A percentile compares a stretch with the other conserved stretches of the same genome.
Conservation (phyloP, 2,113 vertebrate genomes). For the Semnornis frantzii region DNA sequence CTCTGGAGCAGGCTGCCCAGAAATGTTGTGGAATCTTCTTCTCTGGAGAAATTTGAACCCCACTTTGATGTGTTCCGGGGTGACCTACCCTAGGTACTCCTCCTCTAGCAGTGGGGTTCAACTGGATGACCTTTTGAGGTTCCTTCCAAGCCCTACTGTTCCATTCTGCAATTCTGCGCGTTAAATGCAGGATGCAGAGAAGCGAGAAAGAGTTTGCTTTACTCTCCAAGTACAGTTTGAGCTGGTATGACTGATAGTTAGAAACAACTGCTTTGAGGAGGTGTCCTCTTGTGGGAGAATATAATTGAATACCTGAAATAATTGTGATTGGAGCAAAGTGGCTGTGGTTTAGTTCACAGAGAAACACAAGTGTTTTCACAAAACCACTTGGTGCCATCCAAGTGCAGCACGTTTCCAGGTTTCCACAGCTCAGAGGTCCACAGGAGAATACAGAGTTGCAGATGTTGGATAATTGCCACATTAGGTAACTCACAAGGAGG, state of each 20-base stretch:
- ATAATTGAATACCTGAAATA: neutral
- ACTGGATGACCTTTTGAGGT: no score
- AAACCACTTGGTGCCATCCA: neutral
- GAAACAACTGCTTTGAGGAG: slow-evolving; percentile 14
- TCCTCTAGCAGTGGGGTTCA: no score
- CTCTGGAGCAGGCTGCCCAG: no score
- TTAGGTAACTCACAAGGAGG: neutral
- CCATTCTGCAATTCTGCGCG: neutral
- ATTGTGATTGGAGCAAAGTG: slow-evolving; percentile 2
- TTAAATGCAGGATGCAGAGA: neutral
- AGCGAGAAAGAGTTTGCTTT: neutral
- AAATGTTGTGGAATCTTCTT: no score
- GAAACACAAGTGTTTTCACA: neutral
- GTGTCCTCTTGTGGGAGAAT: neutral
- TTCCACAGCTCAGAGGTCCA: neutral
- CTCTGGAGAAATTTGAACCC: no score
- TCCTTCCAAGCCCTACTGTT: no score
- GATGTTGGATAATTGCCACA: neutral
- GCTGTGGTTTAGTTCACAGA: neutral
- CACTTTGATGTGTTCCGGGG: no score
- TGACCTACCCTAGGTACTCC: no score
- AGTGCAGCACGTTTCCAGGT: neutral
- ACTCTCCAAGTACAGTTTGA: neutral
- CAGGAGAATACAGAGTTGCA: neutral
- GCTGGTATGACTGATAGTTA: neutral